Base-by-base conservation (phyloP, 2,888 invertebrate genomes). In the Lepidochitona cinerea region DNA sequence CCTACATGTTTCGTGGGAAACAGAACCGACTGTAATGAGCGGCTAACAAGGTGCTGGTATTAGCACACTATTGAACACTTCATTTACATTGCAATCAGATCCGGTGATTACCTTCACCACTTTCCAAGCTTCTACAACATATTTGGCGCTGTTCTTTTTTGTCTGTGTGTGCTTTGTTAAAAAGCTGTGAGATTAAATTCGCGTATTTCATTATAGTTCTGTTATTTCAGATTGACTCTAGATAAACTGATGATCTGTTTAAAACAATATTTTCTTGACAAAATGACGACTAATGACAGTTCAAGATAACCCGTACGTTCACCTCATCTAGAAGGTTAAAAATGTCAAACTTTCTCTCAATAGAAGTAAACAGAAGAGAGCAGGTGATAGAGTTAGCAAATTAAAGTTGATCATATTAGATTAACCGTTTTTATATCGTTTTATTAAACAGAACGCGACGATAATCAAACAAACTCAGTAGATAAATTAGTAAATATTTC, bases 81-180 rank as follows among this genome's bases (percentile, higher is more conserved):
- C 14, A 36, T 66, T 66, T 66, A 66, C 66, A n/a, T 37, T 66
- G 66, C 66, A 66, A 66, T 66, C 66, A 66, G 35, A 66, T 66
- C 66, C 37, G 18, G 3, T 26, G 66, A 66, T 66, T 66, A 66
- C 37, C 66, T 36, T 23, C 14, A 23, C 5, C 35, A 35, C 9
- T 35, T 66, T 66, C 66, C 14, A 35, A 35, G 66, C 66, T 66
- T 33, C 29, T 37, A 18, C 37, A 35, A 37, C 29, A 37, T 37
- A 66, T 35, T 66, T 66, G 14, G 66, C 35, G 35, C 23, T 18
- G n/a, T 18, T 14, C 66, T 66, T 37, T 66, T 66, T 35, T 66
- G 18, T 36, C 14, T 9, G 37, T 66, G 66, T 66, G 66, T 66
- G 66, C 37, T 66, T 35, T 35, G 37, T 37, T 66, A 66, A 66